Percentiles rank a stretch among this genome's conserved stretches.
Conservation (phyloP, 2,797 vertebrate species). For the Stomatorhinus walkeri region DNA sequence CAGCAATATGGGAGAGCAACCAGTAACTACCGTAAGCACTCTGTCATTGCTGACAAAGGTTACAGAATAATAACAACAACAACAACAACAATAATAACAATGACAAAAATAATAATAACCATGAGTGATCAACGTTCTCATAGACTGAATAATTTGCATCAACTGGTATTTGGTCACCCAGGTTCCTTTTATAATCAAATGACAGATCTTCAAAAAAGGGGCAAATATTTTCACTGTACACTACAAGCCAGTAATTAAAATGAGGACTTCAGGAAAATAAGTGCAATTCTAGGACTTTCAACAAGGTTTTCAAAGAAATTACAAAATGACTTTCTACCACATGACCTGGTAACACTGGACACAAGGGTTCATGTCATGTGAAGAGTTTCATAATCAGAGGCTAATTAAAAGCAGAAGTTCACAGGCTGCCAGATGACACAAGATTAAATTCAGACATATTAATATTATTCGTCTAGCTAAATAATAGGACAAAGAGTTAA, state of each 20-base stretch:
- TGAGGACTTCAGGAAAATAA: background rate
- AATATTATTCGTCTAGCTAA: background rate
- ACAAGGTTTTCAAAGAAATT: background rate
- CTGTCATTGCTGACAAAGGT: background rate
- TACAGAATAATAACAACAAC: background rate
- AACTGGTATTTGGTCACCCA: background rate
- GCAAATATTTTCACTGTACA: background rate
- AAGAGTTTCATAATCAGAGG: background rate
- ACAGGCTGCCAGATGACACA: background rate
- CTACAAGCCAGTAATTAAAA: background rate
- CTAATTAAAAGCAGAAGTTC: conserved; percentile 6
- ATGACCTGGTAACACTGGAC: background rate
- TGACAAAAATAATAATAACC: background rate
- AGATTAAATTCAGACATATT: background rate
- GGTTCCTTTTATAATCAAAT: background rate
- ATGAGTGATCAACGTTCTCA: background rate
- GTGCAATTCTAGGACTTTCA: background rate
- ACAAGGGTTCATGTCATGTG: background rate
- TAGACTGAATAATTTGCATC: background rate
- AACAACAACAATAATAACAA: background rate
- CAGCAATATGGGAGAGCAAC: background rate
- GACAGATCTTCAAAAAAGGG: background rate
- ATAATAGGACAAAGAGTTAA: background rate
- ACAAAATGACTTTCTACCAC: background rate
- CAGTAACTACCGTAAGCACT: background rate